These are phyloP conservation scores for Pocillopora damicornis DNA, from an alignment of 64 coral and sea anemone species.

Conservation along the genomic window DNA sequence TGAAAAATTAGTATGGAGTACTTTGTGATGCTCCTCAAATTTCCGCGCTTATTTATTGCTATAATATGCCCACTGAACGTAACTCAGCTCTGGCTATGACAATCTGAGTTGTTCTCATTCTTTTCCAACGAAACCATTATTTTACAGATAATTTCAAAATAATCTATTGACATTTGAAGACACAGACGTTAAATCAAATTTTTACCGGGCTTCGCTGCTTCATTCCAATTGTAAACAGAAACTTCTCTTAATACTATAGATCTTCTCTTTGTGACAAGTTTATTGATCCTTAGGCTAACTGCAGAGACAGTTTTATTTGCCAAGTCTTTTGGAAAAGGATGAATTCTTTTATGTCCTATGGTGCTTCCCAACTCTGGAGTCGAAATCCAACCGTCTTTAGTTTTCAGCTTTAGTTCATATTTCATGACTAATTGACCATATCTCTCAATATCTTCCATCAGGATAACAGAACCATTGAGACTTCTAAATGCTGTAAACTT, in stretches of 20 bases:
- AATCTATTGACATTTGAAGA: not conserved
- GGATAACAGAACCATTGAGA: slow-evolving; percentile 38
- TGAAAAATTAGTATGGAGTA: no score
- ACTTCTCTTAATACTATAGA: slow-evolving; percentile 25
- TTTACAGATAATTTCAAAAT: not conserved
- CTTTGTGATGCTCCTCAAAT: no score
- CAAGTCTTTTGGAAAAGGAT: slow-evolving; percentile 41
- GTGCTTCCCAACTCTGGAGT: slow-evolving; percentile 9
- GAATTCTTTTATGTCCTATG: slow-evolving; percentile 64
- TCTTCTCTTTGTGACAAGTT: not conserved
- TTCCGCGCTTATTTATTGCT: no score
- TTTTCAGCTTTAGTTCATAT: slow-evolving; percentile 30
- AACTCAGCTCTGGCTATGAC: no score
- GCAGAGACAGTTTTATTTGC: not conserved
- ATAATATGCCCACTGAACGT: no score
- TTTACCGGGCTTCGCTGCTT: not conserved
- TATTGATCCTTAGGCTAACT: slow-evolving; percentile 23
- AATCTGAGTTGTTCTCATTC: no score
- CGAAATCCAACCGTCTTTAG: not conserved
- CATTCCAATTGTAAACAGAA: slow-evolving; percentile 53
- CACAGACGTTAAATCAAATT: slow-evolving; percentile 22
- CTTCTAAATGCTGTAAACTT: not conserved
- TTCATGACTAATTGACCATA: slow-evolving; percentile 42
- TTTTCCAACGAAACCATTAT: no score
- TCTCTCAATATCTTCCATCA: slow-evolving; percentile 44